Evolutionary conservation across 2,797 vertebrate species (phyloP).

Genomic region (Masticophis lateralis): DNA sequence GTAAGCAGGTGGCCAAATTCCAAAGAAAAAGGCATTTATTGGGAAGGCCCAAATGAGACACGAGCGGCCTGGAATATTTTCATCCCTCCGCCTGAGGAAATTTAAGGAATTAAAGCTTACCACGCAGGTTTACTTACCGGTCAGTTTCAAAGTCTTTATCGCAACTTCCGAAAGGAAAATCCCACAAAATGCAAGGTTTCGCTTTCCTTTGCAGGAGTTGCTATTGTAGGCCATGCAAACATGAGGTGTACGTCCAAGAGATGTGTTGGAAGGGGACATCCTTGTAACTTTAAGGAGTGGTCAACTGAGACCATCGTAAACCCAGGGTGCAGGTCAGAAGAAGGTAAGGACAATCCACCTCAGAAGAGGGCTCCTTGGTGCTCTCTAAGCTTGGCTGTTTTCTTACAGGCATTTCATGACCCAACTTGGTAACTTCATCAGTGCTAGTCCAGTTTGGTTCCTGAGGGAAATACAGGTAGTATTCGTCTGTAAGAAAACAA

Average conservation of each 20-base stretch:
- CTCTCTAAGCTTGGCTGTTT: neutral
- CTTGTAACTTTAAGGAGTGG: neutral
- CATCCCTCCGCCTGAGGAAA: conserved; percentile 53
- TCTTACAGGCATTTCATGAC: neutral
- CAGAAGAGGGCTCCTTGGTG: neutral
- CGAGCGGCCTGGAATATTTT: conserved; percentile 20
- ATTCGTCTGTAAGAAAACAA: no score
- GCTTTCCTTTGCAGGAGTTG: neutral
- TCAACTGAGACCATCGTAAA: neutral
- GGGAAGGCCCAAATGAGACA: conserved; percentile 33
- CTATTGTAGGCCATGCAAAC: neutral
- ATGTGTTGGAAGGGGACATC: no score
- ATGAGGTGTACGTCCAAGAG: neutral
- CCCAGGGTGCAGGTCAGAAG: neutral
- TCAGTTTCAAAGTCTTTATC: neutral
- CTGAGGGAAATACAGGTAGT: neutral
- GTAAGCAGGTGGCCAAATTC: conserved; percentile 59
- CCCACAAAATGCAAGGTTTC: neutral
- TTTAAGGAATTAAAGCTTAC: conserved; percentile 51
- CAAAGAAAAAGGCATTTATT: conserved; percentile 40
- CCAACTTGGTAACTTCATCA: neutral
- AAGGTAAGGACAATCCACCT: neutral
- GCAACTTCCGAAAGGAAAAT: neutral
- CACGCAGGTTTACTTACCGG: neutral
- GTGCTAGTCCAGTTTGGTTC: neutral